Conservation (phyloP, 1,140 invertebrate species). For the Caligus rogercresseyi region DNA sequence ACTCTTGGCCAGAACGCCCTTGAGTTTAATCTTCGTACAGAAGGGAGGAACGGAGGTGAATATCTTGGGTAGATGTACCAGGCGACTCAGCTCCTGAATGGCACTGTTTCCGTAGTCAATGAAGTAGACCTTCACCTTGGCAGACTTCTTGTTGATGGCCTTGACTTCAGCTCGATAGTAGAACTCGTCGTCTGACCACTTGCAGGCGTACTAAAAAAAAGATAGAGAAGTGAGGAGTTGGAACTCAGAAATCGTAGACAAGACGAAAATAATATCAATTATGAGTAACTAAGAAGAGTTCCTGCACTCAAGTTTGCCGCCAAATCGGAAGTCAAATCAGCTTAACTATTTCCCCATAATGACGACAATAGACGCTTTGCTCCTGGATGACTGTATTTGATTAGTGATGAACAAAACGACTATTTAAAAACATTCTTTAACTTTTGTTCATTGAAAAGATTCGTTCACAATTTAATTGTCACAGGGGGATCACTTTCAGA, state of each 20-base stretch:
- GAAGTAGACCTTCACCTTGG: conserved; percentile 1
- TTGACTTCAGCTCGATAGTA: not conserved
- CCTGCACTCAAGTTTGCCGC: too few species aligned
- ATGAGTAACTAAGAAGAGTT: too few species aligned
- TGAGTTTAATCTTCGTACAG: not conserved
- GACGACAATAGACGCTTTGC: too few species aligned
- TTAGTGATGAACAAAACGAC: too few species aligned
- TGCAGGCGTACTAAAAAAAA: conserved; percentile 8
- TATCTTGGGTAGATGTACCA: not conserved
- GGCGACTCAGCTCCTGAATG: not conserved
- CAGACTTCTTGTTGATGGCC: not conserved
- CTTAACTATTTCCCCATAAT: too few species aligned
- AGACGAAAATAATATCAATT: not conserved
- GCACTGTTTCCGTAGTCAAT: conserved; percentile 10
- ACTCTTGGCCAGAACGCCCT: not conserved
- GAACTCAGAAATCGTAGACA: not conserved
- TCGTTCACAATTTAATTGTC: too few species aligned
- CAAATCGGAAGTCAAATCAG: too few species aligned
- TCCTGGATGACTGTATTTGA: too few species aligned
- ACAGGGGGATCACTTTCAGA: too few species aligned
- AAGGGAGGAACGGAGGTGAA: not conserved
- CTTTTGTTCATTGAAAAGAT: too few species aligned
- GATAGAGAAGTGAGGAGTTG: too few species aligned
- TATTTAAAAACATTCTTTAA: too few species aligned
- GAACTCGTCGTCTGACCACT: not conserved